Percentiles rank a stretch among this genome's conserved stretches.
phyloP scores from a whole-genome alignment of 2,113 vertebrate species.

The Mastomys coucha region DNA sequence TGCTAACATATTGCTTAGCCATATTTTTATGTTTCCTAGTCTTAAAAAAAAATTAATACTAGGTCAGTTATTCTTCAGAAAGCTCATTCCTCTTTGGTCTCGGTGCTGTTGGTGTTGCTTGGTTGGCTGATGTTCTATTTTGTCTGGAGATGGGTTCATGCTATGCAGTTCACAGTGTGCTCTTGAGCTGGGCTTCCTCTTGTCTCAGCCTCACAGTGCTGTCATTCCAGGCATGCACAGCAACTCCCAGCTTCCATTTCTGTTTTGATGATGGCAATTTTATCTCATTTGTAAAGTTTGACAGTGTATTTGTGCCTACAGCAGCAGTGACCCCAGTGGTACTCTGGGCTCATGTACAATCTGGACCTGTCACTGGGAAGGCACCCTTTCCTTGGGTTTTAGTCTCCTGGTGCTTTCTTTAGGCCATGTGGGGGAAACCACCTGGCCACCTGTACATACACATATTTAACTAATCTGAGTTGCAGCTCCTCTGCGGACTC shows the following conservation, averaged over 20 bases:
- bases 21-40: too few relatives aligned
- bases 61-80: too few relatives aligned
- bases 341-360: background rate
- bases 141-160: too few relatives aligned
- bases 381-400: background rate
- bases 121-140: too few relatives aligned
- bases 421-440: rapidly evolving
- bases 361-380: background rate
- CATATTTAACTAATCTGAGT: background rate
- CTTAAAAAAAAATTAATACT: too few relatives aligned
- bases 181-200: background rate
- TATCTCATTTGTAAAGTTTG: slow-evolving; percentile 42
- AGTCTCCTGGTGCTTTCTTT: background rate
- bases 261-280: background rate
- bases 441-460: background rate
- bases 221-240: background rate
- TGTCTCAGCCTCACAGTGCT: background rate
- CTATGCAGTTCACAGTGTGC: background rate
- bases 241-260: too few relatives aligned
- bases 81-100: too few relatives aligned
- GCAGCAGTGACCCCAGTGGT: background rate
- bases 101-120: too few relatives aligned
- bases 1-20: too few relatives aligned
- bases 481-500: background rate
- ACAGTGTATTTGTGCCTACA: background rate